Percentiles rank a stretch among this genome's conserved stretches.
These are phyloP conservation scores for Ophthalmolycus amberensis DNA, from an alignment of 2,113 vertebrate genomes.

Conservation along the genomic window DNA sequence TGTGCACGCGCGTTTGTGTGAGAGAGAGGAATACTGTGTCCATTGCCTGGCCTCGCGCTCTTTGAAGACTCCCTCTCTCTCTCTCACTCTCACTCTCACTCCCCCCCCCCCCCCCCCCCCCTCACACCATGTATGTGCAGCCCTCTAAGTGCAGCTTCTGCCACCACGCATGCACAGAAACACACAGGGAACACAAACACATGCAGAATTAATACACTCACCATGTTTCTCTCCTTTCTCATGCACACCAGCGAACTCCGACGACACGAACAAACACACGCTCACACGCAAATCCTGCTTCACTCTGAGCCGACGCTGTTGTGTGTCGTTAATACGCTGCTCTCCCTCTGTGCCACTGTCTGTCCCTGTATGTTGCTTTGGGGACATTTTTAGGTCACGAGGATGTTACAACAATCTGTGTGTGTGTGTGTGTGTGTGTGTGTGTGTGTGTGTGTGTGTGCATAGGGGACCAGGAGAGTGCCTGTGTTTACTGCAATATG, in stretches of 20 bases:
- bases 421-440: conserved; percentile 5
- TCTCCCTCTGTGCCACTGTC: conserved; percentile 47
- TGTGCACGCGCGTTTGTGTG: neutral
- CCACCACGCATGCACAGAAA: conserved; percentile 62
- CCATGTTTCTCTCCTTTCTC: conserved; percentile 48
- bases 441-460: conserved; percentile 20
- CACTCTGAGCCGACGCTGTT: conserved; percentile 4
- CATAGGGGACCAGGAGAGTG: neutral
- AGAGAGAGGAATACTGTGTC: conserved; percentile 14
- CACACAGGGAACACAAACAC: conserved; percentile 58
- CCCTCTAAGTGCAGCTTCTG: conserved; percentile 69
- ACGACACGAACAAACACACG: conserved; percentile 13
- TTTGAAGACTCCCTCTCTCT: conserved; percentile 45
- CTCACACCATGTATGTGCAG: conserved; percentile 49
- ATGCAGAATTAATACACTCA: conserved; percentile 70
- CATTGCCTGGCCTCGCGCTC: conserved; percentile 13
- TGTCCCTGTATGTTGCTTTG: conserved; percentile 54
- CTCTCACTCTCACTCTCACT: conserved; percentile 7
- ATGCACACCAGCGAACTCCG: conserved; percentile 37
- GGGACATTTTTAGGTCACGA: conserved; percentile 69
- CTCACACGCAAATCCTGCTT: conserved; percentile 21
- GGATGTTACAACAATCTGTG: conserved; percentile 54
- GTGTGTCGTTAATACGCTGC: conserved; percentile 23
- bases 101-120: conserved; percentile 14
- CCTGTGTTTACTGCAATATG: conserved; percentile 20